Percentiles rank a stretch among this genome's conserved stretches.
Conservation (phyloP, 2,113 vertebrate species). For the Zingel zingel region DNA sequence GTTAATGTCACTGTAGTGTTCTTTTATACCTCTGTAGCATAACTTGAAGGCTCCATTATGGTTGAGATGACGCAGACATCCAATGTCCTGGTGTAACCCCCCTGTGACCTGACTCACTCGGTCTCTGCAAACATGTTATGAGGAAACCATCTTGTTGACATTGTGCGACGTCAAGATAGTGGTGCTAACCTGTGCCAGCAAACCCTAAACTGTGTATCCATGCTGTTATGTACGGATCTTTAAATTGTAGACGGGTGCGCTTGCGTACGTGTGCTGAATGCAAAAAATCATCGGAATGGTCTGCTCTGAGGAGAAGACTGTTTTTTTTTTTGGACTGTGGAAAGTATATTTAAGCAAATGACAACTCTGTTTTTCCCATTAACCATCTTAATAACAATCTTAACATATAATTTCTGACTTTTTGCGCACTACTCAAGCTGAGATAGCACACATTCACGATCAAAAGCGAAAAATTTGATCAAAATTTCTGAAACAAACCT, state of each 20-base stretch:
- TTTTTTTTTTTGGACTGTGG: conserved; percentile 17
- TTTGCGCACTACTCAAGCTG: conserved; percentile 5
- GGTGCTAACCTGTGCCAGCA: conserved; percentile 28
- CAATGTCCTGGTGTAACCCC: conserved; percentile 40
- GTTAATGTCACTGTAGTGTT: conserved; percentile 36
- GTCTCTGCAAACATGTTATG: conserved; percentile 56
- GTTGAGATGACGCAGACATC: conserved; percentile 62
- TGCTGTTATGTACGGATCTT: not conserved
- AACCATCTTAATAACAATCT: conserved; percentile 1
- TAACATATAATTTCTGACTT: conserved; percentile 24
- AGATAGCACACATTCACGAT: not conserved
- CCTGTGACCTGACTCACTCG: conserved; percentile 54
- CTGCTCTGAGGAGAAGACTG: not conserved
- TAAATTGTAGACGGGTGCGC: not conserved
- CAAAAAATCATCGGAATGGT: not conserved
- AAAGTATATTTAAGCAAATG: conserved; percentile 42
- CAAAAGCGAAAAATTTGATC: conserved; percentile 5
- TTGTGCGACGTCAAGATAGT: conserved; percentile 5
- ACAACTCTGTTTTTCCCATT: conserved; percentile 37
- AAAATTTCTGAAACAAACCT: conserved; percentile 10
- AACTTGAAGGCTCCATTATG: conserved; percentile 65
- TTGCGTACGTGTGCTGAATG: not conserved
- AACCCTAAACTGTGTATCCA: not conserved
- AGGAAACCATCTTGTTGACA: conserved; percentile 39
- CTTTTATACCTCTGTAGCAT: conserved; percentile 19